Evolutionary conservation across 2,888 invertebrate species (phyloP), one percentile per base, ranked within the genome.

Genomic region (Hypselothyrea guttata): DNA sequence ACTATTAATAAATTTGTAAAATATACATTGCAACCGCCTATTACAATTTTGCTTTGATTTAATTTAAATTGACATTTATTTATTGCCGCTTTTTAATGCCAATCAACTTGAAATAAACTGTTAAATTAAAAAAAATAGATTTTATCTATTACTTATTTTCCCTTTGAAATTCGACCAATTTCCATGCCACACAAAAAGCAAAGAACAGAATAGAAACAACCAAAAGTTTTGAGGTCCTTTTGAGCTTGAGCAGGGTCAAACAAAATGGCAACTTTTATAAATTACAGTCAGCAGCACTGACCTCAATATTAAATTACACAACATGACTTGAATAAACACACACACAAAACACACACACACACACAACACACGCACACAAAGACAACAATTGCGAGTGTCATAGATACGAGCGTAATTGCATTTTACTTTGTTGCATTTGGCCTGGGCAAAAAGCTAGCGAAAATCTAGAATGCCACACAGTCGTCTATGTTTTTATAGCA

Each of bases 301-400:
- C 78, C 78, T 75, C 82, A 77, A 78, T 78, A 78, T 78, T 61
- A 77, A 78, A 78, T 78, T 78, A 72, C 75, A 82, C 70, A 72
- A 82, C 75, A 78, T 74, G 77, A 66, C 61, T 70, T 55, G 37
- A 53, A 66, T 53, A 61, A 53, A 70, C 47, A 65, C 45, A 38
- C 63, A 33, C 40, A 56, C 54, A 48, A 31, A 9, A 22, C 13
- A 40, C 27, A 60, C 15, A 51, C 38, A 34, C n/a, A n/a, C n/a
- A n/a, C n/a, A n/a, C n/a, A 42, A n/a, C 55, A 51, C 27, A 13
- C 42, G 5, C 42, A 5, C 30, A 52, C 37, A 35, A 53, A 57
- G 41, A 51, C 57, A 63, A 75, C 67, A 77, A 81, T 77, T 70
- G 82, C 64, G 62, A 74, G 66, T 75, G 78, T 75, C 78, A 78